These are phyloP conservation scores for Lemur catta DNA, from an alignment of 2,797 vertebrate species.

Conservation along the genomic window DNA sequence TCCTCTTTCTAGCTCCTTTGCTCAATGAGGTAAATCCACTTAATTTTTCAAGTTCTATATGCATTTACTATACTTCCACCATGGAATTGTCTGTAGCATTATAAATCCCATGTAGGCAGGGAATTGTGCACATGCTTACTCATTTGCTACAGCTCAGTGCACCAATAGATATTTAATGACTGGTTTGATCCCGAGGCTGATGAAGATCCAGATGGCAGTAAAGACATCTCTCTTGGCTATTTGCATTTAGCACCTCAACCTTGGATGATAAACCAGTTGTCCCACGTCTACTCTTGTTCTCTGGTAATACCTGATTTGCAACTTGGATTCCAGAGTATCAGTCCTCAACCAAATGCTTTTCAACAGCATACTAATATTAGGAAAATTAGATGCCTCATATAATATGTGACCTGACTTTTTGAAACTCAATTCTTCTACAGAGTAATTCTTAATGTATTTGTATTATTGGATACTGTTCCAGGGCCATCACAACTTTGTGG, in stretches of 20 bases:
- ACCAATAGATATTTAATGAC: constrained; percentile 10
- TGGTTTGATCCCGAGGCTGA: constrained; percentile 21
- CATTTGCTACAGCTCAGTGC: neutral
- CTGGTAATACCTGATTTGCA: constrained; percentile 34
- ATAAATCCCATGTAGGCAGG: neutral
- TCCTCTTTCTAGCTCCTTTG: neutral
- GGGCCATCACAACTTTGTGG: neutral
- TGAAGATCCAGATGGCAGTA: neutral
- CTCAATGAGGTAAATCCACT: neutral
- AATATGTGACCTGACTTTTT: constrained; percentile 29
- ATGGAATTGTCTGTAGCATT: neutral
- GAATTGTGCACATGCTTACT: neutral
- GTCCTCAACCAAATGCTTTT: constrained; percentile 25
- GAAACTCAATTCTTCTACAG: neutral
- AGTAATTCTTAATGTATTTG: constrained; percentile 16
- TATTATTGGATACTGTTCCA: neutral
- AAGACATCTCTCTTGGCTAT: constrained; percentile 23
- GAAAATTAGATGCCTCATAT: neutral
- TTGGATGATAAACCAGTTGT: constrained; percentile 52
- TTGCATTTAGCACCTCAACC: constrained; percentile 29
- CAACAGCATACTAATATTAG: neutral
- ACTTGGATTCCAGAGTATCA: constrained; percentile 11
- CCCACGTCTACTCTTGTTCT: constrained; percentile 3
- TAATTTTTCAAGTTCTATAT: constrained; percentile 9
- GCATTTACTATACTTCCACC: neutral